Conservation (phyloP, 1,140 invertebrate species). For the Trichomalopsis sarcophagae region DNA sequence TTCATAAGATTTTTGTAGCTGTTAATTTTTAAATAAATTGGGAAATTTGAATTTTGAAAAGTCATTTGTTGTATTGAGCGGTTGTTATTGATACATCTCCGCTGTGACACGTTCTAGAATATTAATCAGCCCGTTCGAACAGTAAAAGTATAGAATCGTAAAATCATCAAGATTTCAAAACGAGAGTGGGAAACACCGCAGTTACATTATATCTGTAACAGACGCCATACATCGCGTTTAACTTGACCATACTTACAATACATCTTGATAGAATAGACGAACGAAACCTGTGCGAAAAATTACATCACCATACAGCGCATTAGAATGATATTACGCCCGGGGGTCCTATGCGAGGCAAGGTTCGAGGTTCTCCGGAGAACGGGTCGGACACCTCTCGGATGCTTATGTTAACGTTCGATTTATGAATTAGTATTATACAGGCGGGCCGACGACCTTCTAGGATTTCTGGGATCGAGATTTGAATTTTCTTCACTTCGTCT, state of each 20-base stretch:
- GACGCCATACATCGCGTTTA: background rate
- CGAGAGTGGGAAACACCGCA: too few species aligned
- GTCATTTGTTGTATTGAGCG: too few species aligned
- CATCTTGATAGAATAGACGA: background rate
- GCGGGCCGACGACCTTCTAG: background rate
- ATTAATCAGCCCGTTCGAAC: too few species aligned
- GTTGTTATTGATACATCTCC: too few species aligned
- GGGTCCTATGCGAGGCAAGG: too few species aligned
- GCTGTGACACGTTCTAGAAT: too few species aligned
- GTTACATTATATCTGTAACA: background rate
- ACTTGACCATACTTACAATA: background rate
- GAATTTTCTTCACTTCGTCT: too few species aligned
- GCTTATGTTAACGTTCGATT: background rate
- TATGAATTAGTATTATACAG: background rate
- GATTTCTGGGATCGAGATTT: background rate
- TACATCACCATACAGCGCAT: background rate
- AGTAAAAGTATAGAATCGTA: too few species aligned
- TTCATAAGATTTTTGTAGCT: too few species aligned
- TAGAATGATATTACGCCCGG: background rate
- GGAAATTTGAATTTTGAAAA: too few species aligned
- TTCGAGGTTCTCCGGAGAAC: background rate
- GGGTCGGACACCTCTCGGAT: background rate
- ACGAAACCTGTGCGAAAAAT: background rate
- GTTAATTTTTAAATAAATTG: too few species aligned
- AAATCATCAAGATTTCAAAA: too few species aligned